These are phyloP conservation scores for Steinernema khuongi DNA, from an alignment of 1,140 invertebrate genomes.

Conservation along the genomic window DNA sequence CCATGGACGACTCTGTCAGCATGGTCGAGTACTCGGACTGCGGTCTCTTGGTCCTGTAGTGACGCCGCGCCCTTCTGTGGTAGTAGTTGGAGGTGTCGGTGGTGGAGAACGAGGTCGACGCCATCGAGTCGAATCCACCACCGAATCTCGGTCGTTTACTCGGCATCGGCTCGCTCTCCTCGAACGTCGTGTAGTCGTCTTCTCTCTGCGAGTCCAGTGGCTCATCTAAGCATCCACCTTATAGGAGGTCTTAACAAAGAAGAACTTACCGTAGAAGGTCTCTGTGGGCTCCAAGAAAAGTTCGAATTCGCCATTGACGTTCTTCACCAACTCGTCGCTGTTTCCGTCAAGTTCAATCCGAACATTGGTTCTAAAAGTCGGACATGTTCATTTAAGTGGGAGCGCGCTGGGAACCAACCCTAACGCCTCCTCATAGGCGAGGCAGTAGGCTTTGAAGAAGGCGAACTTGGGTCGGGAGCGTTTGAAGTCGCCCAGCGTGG, in stretches of 20 bases:
- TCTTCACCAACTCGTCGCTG: conserved; percentile 7
- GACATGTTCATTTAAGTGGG: not conserved
- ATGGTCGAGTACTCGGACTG: conserved; percentile 16
- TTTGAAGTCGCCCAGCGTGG: conserved; percentile 6
- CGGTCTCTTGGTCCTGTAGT: not conserved
- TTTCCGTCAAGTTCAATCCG: not conserved
- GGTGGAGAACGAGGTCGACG: not conserved
- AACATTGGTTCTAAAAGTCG: not conserved
- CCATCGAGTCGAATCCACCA: not conserved
- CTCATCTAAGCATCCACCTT: not conserved
- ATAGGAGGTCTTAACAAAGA: not conserved
- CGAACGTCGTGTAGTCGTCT: conserved; percentile 4
- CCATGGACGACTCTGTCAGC: not conserved
- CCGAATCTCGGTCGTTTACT: not conserved
- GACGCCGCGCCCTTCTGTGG: not conserved
- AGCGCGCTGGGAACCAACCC: not conserved
- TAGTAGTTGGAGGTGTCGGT: conserved; percentile 1
- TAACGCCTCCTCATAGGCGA: not conserved
- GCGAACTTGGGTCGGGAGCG: not conserved
- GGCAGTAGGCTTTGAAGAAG: conserved; percentile 5
- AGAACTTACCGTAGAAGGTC: not conserved
- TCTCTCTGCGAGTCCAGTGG: not conserved
- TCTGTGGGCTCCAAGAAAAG: not conserved
- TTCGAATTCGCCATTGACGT: not conserved
- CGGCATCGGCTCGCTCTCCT: not conserved